phyloP scores from a whole-genome alignment of 2,888 invertebrate species.

The Sphaerophoria rueppellii region DNA sequence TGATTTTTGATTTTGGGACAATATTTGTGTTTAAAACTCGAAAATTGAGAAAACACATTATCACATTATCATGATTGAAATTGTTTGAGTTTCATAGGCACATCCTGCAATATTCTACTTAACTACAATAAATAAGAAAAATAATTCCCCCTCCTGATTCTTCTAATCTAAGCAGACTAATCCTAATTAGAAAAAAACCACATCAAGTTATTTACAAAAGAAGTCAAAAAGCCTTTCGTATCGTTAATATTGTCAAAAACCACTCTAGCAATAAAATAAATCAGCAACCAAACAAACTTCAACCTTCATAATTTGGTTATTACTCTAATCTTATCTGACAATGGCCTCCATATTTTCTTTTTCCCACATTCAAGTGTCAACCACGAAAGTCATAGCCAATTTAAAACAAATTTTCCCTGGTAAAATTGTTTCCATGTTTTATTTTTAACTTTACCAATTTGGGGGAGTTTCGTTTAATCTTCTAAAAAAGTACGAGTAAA shows the following conservation, averaged over 20 bases:
- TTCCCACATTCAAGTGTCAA: no score
- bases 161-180: background rate
- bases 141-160: background rate
- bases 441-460: conserved; percentile 23
- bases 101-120: background rate
- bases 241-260: background rate
- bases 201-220: background rate
- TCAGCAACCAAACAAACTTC: conserved; percentile 15
- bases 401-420: background rate
- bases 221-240: background rate
- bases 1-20: conserved; percentile 22
- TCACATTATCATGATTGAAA: conserved; percentile 13
- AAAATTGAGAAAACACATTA: conserved; percentile 13
- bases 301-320: conserved; percentile 24
- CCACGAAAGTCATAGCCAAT: no score
- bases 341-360: background rate
- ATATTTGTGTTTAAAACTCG: conserved; percentile 18
- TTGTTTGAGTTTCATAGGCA: background rate
- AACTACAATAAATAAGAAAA: background rate
- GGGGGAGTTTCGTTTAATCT: conserved; percentile 4
- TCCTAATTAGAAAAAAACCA: background rate
- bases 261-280: conserved; percentile 10
- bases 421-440: background rate
- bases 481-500: background rate
- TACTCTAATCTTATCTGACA: conserved; percentile 31